These are phyloP conservation scores for Drosophila anceps DNA, from an alignment of 2,888 invertebrate species.

Conservation along the genomic window DNA sequence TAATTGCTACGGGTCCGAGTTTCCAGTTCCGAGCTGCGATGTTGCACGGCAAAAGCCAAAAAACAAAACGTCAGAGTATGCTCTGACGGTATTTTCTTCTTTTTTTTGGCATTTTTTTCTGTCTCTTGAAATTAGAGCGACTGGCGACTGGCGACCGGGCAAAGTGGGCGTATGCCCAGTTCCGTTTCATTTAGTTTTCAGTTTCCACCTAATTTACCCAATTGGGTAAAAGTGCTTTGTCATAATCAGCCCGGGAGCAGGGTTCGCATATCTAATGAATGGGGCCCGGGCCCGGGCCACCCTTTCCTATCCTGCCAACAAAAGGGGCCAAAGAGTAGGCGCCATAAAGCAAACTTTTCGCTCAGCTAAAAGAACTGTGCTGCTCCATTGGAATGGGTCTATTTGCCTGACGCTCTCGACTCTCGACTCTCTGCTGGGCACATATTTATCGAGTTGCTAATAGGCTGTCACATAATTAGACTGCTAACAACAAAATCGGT, in stretches of 20 bases:
- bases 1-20: conserved; percentile 77
- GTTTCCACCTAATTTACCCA: conserved; percentile 83
- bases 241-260: conserved; percentile 83
- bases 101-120: conserved; percentile 25
- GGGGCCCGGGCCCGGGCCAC: conserved; percentile 31
- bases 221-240: conserved; percentile 83
- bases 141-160: conserved; percentile 40
- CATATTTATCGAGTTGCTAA: conserved; percentile 84
- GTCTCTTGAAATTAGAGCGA: conserved; percentile 71
- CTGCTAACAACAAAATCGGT: conserved; percentile 76
- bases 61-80: conserved; percentile 4
- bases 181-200: conserved; percentile 82
- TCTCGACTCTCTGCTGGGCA: conserved; percentile 66
- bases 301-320: not conserved
- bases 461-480: conserved; percentile 84
- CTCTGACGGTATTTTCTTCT: conserved; percentile 38
- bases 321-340: conserved; percentile 22
- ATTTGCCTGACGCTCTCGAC: conserved; percentile 26
- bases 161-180: conserved; percentile 72
- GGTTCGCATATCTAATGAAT: conserved; percentile 79
- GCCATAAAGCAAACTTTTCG: conserved; percentile 68
- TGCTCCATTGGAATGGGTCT: conserved; percentile 48
- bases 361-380: conserved; percentile 37
- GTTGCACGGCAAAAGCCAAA: conserved; percentile 49
- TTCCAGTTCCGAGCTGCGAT: conserved; percentile 25